phyloP scores from a whole-genome alignment of 1,140 invertebrate species.

The Drosophila simulans region DNA sequence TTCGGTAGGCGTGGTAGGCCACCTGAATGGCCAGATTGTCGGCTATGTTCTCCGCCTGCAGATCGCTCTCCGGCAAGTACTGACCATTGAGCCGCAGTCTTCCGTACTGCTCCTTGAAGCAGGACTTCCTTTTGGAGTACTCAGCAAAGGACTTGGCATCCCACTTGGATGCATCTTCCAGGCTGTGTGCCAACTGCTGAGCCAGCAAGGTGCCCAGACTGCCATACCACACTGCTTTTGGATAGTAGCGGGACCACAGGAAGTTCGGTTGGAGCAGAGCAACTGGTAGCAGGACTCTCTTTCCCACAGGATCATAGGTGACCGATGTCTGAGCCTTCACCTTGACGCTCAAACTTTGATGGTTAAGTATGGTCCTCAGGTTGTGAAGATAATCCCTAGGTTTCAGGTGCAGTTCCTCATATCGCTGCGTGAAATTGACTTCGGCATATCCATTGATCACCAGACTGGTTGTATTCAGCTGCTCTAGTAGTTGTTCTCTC shows the following conservation, averaged over 20 bases:
- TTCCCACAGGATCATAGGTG: slow-evolving; percentile 41
- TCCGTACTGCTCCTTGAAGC: slow-evolving; percentile 72
- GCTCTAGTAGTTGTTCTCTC: slow-evolving; percentile 42
- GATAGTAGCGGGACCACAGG: slow-evolving; percentile 74
- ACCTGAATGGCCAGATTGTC: slow-evolving; percentile 88
- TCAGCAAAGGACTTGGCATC: slow-evolving; percentile 48
- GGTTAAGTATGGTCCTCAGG: slow-evolving; percentile 35
- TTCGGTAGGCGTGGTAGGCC: slow-evolving; percentile 86
- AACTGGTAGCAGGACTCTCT: slow-evolving; percentile 61
- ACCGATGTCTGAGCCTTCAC: slow-evolving; percentile 8
- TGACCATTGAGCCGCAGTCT: slow-evolving; percentile 52
- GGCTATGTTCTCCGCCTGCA: slow-evolving; percentile 90
- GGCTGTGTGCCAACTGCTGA: slow-evolving; percentile 88
- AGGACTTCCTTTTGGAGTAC: slow-evolving; percentile 56
- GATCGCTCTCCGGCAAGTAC: slow-evolving; percentile 88
- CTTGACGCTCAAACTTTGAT: neutral
- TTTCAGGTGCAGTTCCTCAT: slow-evolving; percentile 35
- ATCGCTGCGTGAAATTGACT: slow-evolving; percentile 56
- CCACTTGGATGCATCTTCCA: slow-evolving; percentile 84
- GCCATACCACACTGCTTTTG: slow-evolving; percentile 85
- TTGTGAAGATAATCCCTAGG: slow-evolving; percentile 63
- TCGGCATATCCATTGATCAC: slow-evolving; percentile 50
- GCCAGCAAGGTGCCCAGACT: slow-evolving; percentile 87
- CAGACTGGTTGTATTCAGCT: slow-evolving; percentile 58
- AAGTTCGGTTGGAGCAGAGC: slow-evolving; percentile 71